Percentiles rank a stretch among this genome's conserved stretches.
Conservation (phyloP, 2,113 vertebrate genomes). For the Oreochromis spilurus region DNA sequence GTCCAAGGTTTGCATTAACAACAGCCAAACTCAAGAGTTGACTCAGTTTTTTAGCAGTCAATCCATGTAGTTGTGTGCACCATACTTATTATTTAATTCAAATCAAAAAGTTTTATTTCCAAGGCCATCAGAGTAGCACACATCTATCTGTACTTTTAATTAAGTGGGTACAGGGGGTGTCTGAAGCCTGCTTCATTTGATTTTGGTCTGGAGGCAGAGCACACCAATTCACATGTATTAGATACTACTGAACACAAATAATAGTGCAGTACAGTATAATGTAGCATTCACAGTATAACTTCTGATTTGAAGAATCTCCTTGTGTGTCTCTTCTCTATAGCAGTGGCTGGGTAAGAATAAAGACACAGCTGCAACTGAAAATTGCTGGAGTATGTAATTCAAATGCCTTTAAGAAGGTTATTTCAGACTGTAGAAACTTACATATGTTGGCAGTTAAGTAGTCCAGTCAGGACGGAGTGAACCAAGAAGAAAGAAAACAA, state of each 20-base stretch:
- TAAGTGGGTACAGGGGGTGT: neutral
- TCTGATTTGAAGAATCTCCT: neutral
- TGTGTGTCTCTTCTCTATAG: neutral
- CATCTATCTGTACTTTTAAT: neutral
- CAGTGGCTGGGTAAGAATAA: neutral
- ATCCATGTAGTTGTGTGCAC: neutral
- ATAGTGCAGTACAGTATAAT: neutral
- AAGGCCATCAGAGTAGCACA: neutral
- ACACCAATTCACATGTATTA: neutral
- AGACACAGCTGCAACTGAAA: neutral
- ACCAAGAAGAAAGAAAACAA: neutral
- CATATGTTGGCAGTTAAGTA: neutral
- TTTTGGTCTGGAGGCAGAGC: neutral
- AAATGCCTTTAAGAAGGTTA: neutral
- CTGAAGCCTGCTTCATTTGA: neutral
- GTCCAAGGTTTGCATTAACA: fast-evolving
- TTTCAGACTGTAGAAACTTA: neutral
- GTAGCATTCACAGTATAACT: too few species aligned
- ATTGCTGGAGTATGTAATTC: fast-evolving
- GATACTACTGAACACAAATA: neutral
- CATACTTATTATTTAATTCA: neutral
- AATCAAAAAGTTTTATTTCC: neutral
- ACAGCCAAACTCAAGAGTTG: neutral
- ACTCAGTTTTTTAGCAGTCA: neutral
- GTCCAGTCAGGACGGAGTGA: fast-evolving